These are phyloP conservation scores for Schmidtea mediterranea DNA, from an alignment of 1,140 invertebrate genomes.

Conservation along the genomic window DNA sequence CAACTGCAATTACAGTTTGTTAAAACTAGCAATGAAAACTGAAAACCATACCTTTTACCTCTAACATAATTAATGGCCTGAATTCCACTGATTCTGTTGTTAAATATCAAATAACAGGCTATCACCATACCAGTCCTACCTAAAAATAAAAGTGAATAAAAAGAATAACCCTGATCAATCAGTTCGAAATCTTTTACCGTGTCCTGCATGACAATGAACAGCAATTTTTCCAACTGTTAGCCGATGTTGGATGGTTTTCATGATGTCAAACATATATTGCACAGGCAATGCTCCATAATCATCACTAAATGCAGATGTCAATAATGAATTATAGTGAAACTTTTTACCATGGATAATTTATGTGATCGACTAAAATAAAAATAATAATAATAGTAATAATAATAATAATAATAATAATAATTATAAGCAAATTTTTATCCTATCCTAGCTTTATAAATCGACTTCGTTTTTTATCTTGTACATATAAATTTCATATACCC, in stretches of 20 bases:
- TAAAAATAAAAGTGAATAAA: constrained; percentile 25
- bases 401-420: too few relatives aligned
- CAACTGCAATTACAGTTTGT: too few relatives aligned
- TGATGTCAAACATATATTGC: constrained; percentile 47
- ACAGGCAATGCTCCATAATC: constrained; percentile 53
- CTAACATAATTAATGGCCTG: constrained; percentile 55
- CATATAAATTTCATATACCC: too few relatives aligned
- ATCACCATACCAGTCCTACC: constrained; percentile 59
- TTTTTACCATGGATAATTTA: too few relatives aligned
- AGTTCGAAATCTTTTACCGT: too few relatives aligned
- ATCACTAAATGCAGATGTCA: constrained; percentile 32
- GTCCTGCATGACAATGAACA: constrained; percentile 61
- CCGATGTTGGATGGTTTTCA: constrained; percentile 58
- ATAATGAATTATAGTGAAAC: background rate
- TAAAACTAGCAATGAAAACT: background rate
- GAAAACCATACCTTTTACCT: constrained; percentile 32
- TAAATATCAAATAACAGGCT: constrained; percentile 54
- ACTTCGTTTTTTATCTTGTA: too few relatives aligned
- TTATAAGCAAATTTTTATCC: too few relatives aligned
- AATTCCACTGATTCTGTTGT: constrained; percentile 42
- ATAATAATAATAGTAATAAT: too few relatives aligned
- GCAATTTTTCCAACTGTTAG: constrained; percentile 52
- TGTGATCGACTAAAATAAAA: too few relatives aligned
- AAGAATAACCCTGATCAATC: too few relatives aligned
- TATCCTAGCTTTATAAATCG: too few relatives aligned